A percentile compares a stretch with the other conserved stretches of the same genome.
Conservation (phyloP, 2,888 invertebrate genomes). For the Periphyllus acericola region DNA sequence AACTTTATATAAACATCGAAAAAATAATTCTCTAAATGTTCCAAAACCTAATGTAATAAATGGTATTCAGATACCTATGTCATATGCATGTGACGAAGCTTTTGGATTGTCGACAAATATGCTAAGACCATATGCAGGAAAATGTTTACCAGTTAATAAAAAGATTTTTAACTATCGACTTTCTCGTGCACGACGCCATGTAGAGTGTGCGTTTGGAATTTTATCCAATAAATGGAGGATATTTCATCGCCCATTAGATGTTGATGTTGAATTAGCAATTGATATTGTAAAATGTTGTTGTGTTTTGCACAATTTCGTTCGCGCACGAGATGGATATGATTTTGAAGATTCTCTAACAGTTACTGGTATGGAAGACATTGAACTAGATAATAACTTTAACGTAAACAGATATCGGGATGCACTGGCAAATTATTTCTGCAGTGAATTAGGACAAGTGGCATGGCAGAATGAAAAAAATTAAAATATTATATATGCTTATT, state of each 20-base stretch:
- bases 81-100: slow-evolving; percentile 63
- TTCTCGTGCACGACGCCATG: slow-evolving; percentile 62
- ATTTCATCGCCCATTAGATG: too few species aligned
- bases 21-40: slow-evolving; percentile 43
- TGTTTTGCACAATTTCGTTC: slow-evolving; percentile 63
- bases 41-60: slow-evolving; percentile 45
- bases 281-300: too few species aligned
- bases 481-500: not conserved
- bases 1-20: slow-evolving; percentile 27
- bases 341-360: slow-evolving; percentile 63
- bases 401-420: slow-evolving; percentile 41
- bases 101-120: slow-evolving; percentile 61
- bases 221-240: too few species aligned
- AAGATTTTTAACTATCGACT: slow-evolving; percentile 65
- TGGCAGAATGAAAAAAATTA: slow-evolving; percentile 22
- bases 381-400: not conserved
- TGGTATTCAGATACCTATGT: slow-evolving; percentile 27
- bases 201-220: too few species aligned
- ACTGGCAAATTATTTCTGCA: slow-evolving; percentile 24
- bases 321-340: slow-evolving; percentile 63
- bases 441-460: slow-evolving; percentile 4
- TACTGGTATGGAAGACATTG: slow-evolving; percentile 63
- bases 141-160: slow-evolving; percentile 62
- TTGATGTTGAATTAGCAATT: too few species aligned
- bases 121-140: slow-evolving; percentile 63